Evolutionary conservation across 2,888 invertebrate genomes (phyloP).

Genomic region (Panorpa germanica): DNA sequence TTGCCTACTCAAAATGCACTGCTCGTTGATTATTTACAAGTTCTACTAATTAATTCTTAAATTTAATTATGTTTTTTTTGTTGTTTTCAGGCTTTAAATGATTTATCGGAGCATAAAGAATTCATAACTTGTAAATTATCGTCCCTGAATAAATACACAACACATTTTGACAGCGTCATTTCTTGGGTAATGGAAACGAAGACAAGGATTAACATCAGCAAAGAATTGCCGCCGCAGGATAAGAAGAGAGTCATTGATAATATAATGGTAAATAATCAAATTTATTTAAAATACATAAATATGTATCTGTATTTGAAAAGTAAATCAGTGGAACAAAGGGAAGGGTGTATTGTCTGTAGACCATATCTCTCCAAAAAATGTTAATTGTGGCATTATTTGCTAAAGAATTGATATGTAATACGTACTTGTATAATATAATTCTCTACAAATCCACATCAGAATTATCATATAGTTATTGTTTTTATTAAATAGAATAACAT

Average conservation of each 20-base stretch:
- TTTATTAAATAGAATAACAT: too few relatives aligned
- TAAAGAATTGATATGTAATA: too few relatives aligned
- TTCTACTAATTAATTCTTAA: too few relatives aligned
- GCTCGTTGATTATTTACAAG: too few relatives aligned
- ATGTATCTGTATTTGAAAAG: slow-evolving; percentile 1
- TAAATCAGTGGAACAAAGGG: too few relatives aligned
- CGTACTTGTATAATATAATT: slow-evolving; percentile 1
- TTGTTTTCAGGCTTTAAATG: slow-evolving; percentile 23
- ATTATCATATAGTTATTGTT: too few relatives aligned
- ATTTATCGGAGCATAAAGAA: slow-evolving; percentile 30
- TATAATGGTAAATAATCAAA: slow-evolving; percentile 22
- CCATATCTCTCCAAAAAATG: too few relatives aligned
- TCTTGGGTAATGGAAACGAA: slow-evolving; percentile 31
- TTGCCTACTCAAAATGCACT: too few relatives aligned
- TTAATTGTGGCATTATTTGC: too few relatives aligned
- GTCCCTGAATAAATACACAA: slow-evolving; percentile 32
- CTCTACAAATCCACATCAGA: too few relatives aligned
- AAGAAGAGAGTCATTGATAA: slow-evolving; percentile 23
- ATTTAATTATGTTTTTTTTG: too few relatives aligned
- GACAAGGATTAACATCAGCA: slow-evolving; percentile 25
- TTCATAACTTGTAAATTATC: slow-evolving; percentile 34
- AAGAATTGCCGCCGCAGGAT: slow-evolving; percentile 24
- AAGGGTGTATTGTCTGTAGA: too few relatives aligned
- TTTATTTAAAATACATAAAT: slow-evolving; percentile 6
- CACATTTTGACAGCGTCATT: slow-evolving; percentile 32